Base-by-base conservation (phyloP, 1,140 invertebrate species). In the Drosophila sechellia region DNA sequence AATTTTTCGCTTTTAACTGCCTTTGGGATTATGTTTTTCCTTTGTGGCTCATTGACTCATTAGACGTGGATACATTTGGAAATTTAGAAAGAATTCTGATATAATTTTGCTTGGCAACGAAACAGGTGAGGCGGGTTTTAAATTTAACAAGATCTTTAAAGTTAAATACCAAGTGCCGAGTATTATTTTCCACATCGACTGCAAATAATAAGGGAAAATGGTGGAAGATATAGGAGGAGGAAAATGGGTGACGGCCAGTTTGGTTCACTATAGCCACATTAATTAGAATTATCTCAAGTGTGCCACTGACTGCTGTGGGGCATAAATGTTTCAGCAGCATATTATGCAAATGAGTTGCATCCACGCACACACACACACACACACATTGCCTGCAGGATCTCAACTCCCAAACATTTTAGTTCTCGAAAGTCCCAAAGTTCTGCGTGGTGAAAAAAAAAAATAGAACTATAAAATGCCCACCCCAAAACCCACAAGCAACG, bases 331-430 rank as follows among this genome's bases (percentile, higher is more conserved):
- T 84, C 52, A 84, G 71, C 71, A 71, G 60, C 56, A 65, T 79
- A 79, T 84, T 76, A 84, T 84, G 76, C 59, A 84, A 84, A 84
- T 84, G 46, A 84, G 81, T 75, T 83, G 70, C 69, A 57, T 53
- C 57, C 58, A 54, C 35, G 54, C 43, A 45, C 60, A 49, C 43
- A 54, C 20, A 52, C 54, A 1, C 35, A 42, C 25, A 49, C 25
- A 2, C 25, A 22, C 20, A 22, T 50, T 10, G 31, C 31, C 49
- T 52, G 10, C 27, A 50, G 48, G 48, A 50, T 34, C 31, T 25
- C 20, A 50, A 50, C 31, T 25, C 31, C 4, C 8, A 27, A 46
- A 53, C 22, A 50, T 42, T 50, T 63, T 66, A 63, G 63, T 63
- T 66, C 22, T 4, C 17, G 5, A 35, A 52, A 52, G 15, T 12